Evolutionary conservation across 2,113 vertebrate genomes (phyloP).

Genomic region (Paradoxurus hermaphroditus): DNA sequence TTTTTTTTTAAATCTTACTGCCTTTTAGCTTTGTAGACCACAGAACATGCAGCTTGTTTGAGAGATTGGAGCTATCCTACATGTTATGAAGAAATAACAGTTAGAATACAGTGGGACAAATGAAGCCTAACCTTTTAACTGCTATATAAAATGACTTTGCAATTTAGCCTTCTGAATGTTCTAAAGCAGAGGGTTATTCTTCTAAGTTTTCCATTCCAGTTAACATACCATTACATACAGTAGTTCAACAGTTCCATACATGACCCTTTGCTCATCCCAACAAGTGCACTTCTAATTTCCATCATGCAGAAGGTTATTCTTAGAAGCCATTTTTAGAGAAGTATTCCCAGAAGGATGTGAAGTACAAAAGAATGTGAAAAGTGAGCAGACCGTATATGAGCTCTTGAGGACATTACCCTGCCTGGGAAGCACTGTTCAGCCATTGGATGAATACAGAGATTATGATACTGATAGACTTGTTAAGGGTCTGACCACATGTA

Average conservation of each 20-base stretch:
- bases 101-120: background rate
- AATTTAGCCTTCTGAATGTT: slow-evolving; percentile 8
- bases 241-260: background rate
- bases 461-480: background rate
- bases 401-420: background rate
- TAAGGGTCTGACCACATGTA: background rate
- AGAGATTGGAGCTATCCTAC: background rate
- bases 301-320: background rate
- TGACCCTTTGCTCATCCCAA: background rate
- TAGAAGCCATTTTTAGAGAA: slow-evolving; percentile 13
- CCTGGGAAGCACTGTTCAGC: background rate
- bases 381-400: background rate
- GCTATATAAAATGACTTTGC: background rate
- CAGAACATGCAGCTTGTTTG: background rate
- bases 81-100: background rate
- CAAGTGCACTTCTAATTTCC: background rate
- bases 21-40: background rate
- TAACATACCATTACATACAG: background rate
- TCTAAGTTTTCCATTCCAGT: background rate
- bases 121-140: background rate
- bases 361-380: background rate
- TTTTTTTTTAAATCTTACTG: background rate
- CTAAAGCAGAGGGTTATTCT: slow-evolving; percentile 8
- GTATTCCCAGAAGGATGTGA: background rate
- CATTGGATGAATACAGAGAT: background rate